Evolutionary conservation across 2,797 vertebrate genomes (phyloP).

Genomic region (Enteromius viviparus): DNA sequence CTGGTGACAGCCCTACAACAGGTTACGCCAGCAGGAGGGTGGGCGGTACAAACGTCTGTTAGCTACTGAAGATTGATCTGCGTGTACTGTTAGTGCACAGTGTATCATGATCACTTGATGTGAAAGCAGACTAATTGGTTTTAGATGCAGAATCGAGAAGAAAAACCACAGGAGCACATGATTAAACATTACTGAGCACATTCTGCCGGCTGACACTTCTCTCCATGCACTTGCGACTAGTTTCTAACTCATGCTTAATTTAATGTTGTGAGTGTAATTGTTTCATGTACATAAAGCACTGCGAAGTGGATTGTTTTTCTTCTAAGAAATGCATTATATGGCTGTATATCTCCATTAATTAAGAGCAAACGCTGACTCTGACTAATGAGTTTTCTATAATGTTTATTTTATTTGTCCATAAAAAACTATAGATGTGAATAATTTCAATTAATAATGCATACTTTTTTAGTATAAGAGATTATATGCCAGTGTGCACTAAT

Average conservation of each 20-base stretch:
- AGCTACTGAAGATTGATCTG: conserved; percentile 24
- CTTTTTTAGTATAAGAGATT: not conserved
- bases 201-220: not conserved
- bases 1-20: conserved; percentile 46
- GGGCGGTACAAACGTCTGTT: not conserved
- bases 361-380: not conserved
- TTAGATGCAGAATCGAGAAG: not conserved
- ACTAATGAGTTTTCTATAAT: not conserved
- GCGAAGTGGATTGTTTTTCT: not conserved
- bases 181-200: conserved; percentile 26
- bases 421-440: not conserved
- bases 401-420: not conserved
- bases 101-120: conserved; percentile 21
- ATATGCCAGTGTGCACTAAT: not conserved
- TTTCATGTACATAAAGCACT: not conserved
- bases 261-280: not conserved
- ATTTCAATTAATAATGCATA: not conserved
- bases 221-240: not conserved
- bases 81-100: conserved; percentile 22
- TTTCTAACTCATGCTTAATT: not conserved
- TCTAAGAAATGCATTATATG: not conserved
- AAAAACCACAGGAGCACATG: conserved; percentile 6
- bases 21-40: conserved; percentile 37
- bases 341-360: not conserved
- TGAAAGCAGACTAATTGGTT: conserved; percentile 19